Evolutionary conservation across 2,888 invertebrate species (phyloP), one percentile per base, ranked within the genome.

Genomic region (Ellobium chinense): DNA sequence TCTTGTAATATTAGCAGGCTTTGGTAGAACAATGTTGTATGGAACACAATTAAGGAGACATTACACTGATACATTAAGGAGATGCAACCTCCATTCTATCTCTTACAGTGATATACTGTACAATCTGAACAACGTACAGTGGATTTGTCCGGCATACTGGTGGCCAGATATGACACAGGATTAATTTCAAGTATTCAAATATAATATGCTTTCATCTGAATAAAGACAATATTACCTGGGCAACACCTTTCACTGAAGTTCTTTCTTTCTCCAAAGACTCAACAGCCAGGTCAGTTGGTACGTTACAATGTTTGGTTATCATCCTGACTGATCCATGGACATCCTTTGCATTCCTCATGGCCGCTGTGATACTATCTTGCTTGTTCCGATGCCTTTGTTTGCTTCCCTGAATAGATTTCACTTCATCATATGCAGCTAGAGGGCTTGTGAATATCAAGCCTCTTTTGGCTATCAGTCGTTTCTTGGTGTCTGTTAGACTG

Each of bases 401-500:
- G 70, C 80, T 72, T 1, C 82, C 83, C 63, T 86, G 85, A 62
- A 87, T 87, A 66, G 86, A 85, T 62, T 84, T 86, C 4, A 91
- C 73, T 31, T 85, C 82, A 27, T 91, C 91, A 82, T 91, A 91
- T 5, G 87, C 86, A 29, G 78, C 63, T 29, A 87, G 63, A 0
- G 91, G 91, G 82, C 88, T 90, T 31, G 81, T 82, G 85, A 91
- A 91, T 29, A 87, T 66, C 60, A 85, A 73, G 0, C 89, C 87
- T 36, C 84, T 81, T 75, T 89, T 89, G 29, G 87, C 84, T 9
- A 91, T 84, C 68, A 91, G 70, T 27, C 89, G 75, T 39, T 84
- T 83, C 83, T 91, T 91, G 1, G 91, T 91, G 70, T 89, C 88
- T 34, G 88, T 86, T 72, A 91, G 77, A 79, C 91, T 91, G 80